Evolutionary conservation across 2,113 vertebrate species (phyloP).

Genomic region (Onychostoma macrolepis): DNA sequence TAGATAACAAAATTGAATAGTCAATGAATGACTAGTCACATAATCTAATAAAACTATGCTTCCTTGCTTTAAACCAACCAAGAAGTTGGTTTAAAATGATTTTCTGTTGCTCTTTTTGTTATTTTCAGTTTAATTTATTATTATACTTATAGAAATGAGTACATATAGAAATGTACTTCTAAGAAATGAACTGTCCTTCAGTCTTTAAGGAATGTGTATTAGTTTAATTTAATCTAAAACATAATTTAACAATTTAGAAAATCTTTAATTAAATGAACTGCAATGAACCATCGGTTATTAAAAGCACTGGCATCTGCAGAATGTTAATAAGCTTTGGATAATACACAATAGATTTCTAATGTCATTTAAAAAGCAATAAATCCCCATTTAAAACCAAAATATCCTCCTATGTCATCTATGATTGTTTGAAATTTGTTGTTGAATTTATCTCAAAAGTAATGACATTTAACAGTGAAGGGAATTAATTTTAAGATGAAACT

Average conservation of each 20-base stretch:
- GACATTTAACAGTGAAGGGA: neutral
- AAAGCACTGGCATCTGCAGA: neutral
- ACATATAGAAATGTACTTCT: too few species aligned
- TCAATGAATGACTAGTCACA: neutral
- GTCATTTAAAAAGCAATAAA: conserved; percentile 9
- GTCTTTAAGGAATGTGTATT: neutral
- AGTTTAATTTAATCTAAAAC: neutral
- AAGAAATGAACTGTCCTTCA: neutral
- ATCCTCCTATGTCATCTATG: neutral
- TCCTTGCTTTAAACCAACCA: neutral
- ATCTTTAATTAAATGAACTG: neutral
- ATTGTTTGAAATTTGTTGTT: neutral
- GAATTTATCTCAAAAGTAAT: neutral
- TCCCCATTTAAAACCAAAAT: neutral
- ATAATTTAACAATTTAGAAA: neutral
- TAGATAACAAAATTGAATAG: neutral
- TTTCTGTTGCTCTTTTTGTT: neutral
- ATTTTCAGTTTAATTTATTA: neutral
- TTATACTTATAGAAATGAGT: too few species aligned
- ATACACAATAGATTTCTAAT: neutral
- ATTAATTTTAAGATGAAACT: neutral
- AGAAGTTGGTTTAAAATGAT: neutral
- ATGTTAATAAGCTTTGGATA: neutral
- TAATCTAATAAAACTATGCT: neutral
- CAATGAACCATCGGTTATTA: neutral